Evolutionary conservation across 92 coral and sea anemone genomes (phyloP).

Genomic region (Palythoa heliodiscus): DNA sequence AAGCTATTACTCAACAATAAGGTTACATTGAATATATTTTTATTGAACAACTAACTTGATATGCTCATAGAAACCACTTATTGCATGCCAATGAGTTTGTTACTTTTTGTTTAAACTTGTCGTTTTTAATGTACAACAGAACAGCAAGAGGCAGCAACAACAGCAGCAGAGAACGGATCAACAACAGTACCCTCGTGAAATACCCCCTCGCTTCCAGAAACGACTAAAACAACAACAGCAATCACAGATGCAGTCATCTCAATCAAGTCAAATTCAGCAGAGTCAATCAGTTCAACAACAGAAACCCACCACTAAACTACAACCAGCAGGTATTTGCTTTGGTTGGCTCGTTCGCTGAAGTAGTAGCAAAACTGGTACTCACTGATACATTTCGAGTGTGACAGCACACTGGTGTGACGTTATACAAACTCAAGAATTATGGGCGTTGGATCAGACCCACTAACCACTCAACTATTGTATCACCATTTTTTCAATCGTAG

Average conservation of each 20-base stretch:
- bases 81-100: neutral
- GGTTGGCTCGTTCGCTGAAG: neutral
- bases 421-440: too few species aligned
- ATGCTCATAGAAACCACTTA: neutral
- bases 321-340: slow-evolving; percentile 65
- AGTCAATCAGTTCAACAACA: slow-evolving; percentile 64
- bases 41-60: neutral
- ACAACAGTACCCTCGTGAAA: slow-evolving; percentile 95
- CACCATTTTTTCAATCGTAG: too few species aligned
- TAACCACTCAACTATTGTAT: too few species aligned
- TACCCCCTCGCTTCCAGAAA: slow-evolving; percentile 95
- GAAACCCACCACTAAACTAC: slow-evolving; percentile 60
- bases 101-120: neutral
- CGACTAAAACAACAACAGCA: slow-evolving; percentile 87
- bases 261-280: slow-evolving; percentile 58
- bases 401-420: too few species aligned
- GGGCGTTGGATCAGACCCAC: too few species aligned
- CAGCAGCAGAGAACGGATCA: slow-evolving; percentile 96
- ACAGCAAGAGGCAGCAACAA: slow-evolving; percentile 63
- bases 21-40: too few species aligned
- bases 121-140: slow-evolving; percentile 31
- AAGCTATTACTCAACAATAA: too few species aligned
- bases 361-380: neutral
- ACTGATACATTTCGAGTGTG: too few species aligned
- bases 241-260: slow-evolving; percentile 64